Base-by-base conservation (phyloP, 2,888 invertebrate genomes). In the Meiosimyza platycephala region DNA sequence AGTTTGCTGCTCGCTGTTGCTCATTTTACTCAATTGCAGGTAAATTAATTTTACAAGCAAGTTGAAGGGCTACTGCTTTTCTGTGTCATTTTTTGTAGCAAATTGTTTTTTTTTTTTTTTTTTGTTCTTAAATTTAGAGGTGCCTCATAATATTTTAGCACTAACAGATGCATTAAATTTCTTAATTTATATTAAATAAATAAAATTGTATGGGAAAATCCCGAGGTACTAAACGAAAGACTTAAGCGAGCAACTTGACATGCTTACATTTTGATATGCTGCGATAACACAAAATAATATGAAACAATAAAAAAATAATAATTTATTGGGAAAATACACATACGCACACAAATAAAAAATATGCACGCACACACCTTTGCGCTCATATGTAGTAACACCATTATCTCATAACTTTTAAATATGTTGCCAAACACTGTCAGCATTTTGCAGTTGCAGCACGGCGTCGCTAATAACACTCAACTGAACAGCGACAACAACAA, bases 201-300 rank as follows among this genome's bases (percentile, higher is more conserved):
- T 28, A 3, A 28, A 28, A 28, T 28, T 6, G 40, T 40, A 40
- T 40, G 6, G 9, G 1, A 40, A 40, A 9, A 40, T 9, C 1
- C 9, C 5, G 0, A 2, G 0, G 6, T 9, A 9, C 9, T 9
- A 70, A 66, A 76, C 73, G 40, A 73, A 76, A 74, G 67, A 71
- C 73, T 75, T 74, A 71, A 78, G 75, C 74, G 71, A 62, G 75
- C 72, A 75, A 77, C 69, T 69, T 33, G 63, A 74, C 75, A 74
- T 65, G 51, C 16, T 67, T 72, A 67, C 5, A 48, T 40, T 9
- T 9, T 40, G 40, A 6, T 6, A 1, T 7, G 13, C n/a, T 12
- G 60, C 6, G 2, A 12, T n/a, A n/a, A 6, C 12, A n/a, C 18
- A 18, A 54, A n/a, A 4, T 28, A 9, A 18, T 55, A 16, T 18